These are phyloP conservation scores for Aphis craccivora DNA, from an alignment of 1,140 invertebrate species.

Conservation along the genomic window DNA sequence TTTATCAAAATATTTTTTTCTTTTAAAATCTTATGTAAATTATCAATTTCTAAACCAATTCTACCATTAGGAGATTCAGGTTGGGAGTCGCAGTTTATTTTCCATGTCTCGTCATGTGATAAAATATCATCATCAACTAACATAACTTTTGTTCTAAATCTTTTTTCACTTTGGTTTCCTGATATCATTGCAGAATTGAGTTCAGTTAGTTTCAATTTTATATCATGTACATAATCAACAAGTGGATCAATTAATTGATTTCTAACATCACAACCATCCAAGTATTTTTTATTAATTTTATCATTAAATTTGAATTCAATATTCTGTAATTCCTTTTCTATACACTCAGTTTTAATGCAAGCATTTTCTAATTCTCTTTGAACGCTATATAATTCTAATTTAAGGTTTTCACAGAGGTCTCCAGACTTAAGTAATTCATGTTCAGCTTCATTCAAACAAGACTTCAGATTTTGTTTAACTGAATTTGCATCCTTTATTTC, in stretches of 20 bases:
- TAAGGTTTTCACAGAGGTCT: background rate
- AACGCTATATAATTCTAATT: background rate
- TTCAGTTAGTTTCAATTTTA: slow-evolving; percentile 53
- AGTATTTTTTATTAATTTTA: slow-evolving; percentile 35
- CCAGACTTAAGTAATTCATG: background rate
- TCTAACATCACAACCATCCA: background rate
- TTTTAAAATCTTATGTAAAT: background rate
- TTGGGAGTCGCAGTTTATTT: background rate
- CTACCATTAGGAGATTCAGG: background rate
- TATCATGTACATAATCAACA: slow-evolving; percentile 46
- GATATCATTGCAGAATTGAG: slow-evolving; percentile 54
- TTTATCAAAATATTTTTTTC: slow-evolving; percentile 22
- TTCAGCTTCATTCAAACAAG: slow-evolving; percentile 5
- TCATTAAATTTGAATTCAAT: slow-evolving; percentile 28
- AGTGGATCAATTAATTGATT: slow-evolving; percentile 49
- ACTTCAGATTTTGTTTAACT: background rate
- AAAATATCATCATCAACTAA: slow-evolving; percentile 5
- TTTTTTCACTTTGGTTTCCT: slow-evolving; percentile 38
- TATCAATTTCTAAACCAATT: slow-evolving; percentile 15
- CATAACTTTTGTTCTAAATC: slow-evolving; percentile 27
- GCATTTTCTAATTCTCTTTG: slow-evolving; percentile 2
- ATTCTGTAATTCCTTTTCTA: slow-evolving; percentile 8
- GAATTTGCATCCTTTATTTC: slow-evolving; percentile 7
- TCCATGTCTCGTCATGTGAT: background rate
- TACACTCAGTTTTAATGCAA: background rate